Evolutionary conservation across 64 coral and sea anemone genomes (phyloP), one percentile per base, ranked within the genome.

Genomic region (Stichodactyla helianthus): DNA sequence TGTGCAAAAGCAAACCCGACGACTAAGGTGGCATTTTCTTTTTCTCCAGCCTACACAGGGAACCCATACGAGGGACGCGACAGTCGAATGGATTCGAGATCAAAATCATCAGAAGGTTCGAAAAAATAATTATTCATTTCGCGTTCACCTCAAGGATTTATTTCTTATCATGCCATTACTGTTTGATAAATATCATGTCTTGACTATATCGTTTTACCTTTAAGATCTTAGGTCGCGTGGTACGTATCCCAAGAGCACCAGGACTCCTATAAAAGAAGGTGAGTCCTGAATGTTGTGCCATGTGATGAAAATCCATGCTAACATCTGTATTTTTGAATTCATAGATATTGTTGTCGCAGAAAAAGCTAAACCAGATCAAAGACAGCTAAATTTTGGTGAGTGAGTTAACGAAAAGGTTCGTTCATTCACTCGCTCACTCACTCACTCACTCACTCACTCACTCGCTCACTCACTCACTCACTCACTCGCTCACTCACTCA

Each of bases 31-130:
- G 19, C 62, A 65, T 65, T 65, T 20, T n/a, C 1, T 44, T 65
- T 65, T 65, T 13, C 19, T n/a, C 19, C 62, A 65, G 20, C 18
- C 19, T 65, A 65, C 19, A 4, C 62, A 65, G 22, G 62, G 1
- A n/a, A 65, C 19, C 62, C 62, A 17, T 65, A n/a, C 77, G 77
- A 79, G 31, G 27, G 14, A 79, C 77, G 17, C 31, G 31, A 13
- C 20, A 64, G 13, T 64, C 61, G 5, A 13, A 12, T 79, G 18
- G 16, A 79, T 50, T 79, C 77, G 31, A 79, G 77, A 19, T 52
- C 77, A 50, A 79, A 79, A 79, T 79, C 77, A 25, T 52, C 26
- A 79, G 77, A 65, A 65, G 62, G 62, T 65, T 65, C 6, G 62
- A n/a, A 65, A n/a, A 65, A n/a, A 65, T 7, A 2, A n/a, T 1